phyloP scores from a whole-genome alignment of 2,888 invertebrate species.

The Anorthoa munda region DNA sequence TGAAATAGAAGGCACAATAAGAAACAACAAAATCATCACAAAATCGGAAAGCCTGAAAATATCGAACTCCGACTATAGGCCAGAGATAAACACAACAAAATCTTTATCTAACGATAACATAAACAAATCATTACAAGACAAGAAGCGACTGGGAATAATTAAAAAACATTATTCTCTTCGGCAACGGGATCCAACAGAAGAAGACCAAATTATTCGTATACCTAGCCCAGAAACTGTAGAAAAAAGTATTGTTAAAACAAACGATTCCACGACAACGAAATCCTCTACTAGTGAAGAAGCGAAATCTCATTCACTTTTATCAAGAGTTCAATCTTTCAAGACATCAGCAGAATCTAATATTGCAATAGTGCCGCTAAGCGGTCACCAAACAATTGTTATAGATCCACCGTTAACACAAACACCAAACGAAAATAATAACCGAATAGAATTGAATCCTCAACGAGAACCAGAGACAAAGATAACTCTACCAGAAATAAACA shows the following conservation, averaged over 20 bases:
- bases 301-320: slow-evolving; percentile 81
- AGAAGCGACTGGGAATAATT: slow-evolving; percentile 78
- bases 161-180: slow-evolving; percentile 89
- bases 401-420: slow-evolving; percentile 84
- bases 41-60: slow-evolving; percentile 87
- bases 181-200: slow-evolving; percentile 86
- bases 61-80: slow-evolving; percentile 75
- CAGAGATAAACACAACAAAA: slow-evolving; percentile 80
- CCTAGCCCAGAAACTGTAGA: slow-evolving; percentile 85
- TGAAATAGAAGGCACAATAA: slow-evolving; percentile 89
- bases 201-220: slow-evolving; percentile 80
- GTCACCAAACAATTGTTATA: slow-evolving; percentile 90
- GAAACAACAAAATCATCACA: slow-evolving; percentile 87
- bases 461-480: slow-evolving; percentile 56
- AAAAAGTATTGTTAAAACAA: slow-evolving; percentile 71
- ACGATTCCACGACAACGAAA: slow-evolving; percentile 55
- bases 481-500: slow-evolving; percentile 53
- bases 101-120: slow-evolving; percentile 86
- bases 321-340: slow-evolving; percentile 88
- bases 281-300: slow-evolving; percentile 71
- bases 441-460: slow-evolving; percentile 35
- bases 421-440: slow-evolving; percentile 62
- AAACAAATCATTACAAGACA: slow-evolving; percentile 74
- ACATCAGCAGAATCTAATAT: slow-evolving; percentile 88
- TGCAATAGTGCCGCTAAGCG: slow-evolving; percentile 87